Percentiles rank a stretch among this genome's conserved stretches.
These are phyloP conservation scores for Ptilorrhoa leucosticta DNA, from an alignment of 2,113 vertebrate genomes.

Conservation along the genomic window DNA sequence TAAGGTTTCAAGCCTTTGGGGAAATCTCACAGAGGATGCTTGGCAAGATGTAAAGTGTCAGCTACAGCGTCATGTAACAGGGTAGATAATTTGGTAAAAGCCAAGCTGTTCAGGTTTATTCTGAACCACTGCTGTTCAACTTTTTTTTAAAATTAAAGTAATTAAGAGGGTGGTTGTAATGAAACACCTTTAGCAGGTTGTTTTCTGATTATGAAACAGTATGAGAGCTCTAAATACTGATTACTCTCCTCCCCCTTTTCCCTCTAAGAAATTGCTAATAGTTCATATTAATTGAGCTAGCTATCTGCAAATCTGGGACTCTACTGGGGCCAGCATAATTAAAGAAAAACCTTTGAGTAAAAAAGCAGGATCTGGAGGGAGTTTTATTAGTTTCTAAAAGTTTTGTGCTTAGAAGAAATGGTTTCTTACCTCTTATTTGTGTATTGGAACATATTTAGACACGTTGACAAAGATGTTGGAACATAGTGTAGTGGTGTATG, in stretches of 20 bases:
- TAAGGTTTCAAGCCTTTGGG: conserved; percentile 14
- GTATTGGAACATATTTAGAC: not conserved
- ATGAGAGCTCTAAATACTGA: not conserved
- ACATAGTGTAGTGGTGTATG: fast-evolving
- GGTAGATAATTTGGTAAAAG: conserved; percentile 12
- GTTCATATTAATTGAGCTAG: not conserved
- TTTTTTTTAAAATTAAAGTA: not conserved
- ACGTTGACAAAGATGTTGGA: not conserved
- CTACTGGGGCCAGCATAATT: not conserved
- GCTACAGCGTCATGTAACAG: not conserved
- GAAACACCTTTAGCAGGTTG: not conserved
- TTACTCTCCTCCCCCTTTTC: not conserved
- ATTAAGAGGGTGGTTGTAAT: not conserved
- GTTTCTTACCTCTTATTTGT: not conserved
- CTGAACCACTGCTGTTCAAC: not conserved
- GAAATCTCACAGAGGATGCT: not conserved
- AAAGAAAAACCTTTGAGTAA: not conserved
- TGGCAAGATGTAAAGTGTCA: conserved; percentile 12
- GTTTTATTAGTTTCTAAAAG: not conserved
- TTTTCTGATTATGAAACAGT: not conserved
- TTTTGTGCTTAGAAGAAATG: not conserved
- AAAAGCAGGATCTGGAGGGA: not conserved
- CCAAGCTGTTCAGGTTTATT: not conserved
- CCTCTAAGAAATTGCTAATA: not conserved
- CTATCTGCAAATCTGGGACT: not conserved